Evolutionary conservation across 2,797 vertebrate genomes (phyloP).

Genomic region (Melanotaenia boesemani): DNA sequence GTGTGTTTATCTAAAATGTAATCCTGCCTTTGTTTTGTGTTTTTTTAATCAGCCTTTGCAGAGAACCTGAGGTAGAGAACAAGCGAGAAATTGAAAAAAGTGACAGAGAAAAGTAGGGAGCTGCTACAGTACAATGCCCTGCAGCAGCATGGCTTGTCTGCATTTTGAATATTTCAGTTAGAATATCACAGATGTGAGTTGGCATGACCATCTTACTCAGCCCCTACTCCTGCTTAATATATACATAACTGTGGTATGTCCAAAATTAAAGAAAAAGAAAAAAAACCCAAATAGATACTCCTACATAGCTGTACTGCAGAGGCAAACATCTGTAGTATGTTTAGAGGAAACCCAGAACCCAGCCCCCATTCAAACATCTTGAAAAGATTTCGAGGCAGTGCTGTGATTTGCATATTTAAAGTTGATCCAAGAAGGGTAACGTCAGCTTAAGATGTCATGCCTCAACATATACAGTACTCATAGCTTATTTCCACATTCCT

Average conservation of each 20-base stretch:
- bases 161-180: slow-evolving; percentile 59
- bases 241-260: slow-evolving; percentile 8
- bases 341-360: slow-evolving; percentile 23
- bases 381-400: slow-evolving; percentile 35
- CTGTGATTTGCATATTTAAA: slow-evolving; percentile 66
- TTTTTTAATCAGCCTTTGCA: slow-evolving; percentile 31
- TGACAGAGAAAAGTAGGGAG: slow-evolving; percentile 16
- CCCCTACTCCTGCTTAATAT: background rate
- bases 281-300: slow-evolving; percentile 29
- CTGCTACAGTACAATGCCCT: slow-evolving; percentile 24
- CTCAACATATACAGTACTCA: slow-evolving; percentile 40
- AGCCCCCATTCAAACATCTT: slow-evolving; percentile 17
- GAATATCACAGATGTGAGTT: slow-evolving; percentile 51
- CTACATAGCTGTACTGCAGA: slow-evolving; percentile 37
- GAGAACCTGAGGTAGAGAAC: slow-evolving; percentile 15
- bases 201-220: slow-evolving; percentile 20
- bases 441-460: slow-evolving; percentile 67
- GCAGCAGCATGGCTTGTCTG: slow-evolving; percentile 43
- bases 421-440: slow-evolving; percentile 60
- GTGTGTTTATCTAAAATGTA: background rate
- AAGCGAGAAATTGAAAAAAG: slow-evolving; percentile 11
- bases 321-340: slow-evolving; percentile 22
- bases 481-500: slow-evolving; percentile 40
- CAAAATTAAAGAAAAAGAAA: background rate
- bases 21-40: slow-evolving; percentile 26